These are phyloP conservation scores for Cactoblastis cactorum DNA, from an alignment of 2,888 invertebrate species.

Conservation along the genomic window DNA sequence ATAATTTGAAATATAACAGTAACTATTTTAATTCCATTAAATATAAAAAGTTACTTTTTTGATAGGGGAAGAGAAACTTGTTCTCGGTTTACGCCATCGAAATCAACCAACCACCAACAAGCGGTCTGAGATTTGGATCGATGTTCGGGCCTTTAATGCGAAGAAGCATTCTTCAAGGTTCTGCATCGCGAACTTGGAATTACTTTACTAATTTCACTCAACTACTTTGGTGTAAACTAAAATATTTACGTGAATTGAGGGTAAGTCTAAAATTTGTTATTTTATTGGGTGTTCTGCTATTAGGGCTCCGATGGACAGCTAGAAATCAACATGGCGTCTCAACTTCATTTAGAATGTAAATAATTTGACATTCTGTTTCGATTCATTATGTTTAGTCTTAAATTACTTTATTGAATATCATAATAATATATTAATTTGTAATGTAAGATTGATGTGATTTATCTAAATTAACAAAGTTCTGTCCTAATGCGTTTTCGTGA, in stretches of 20 bases:
- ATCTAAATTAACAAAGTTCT: too few species aligned
- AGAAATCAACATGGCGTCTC: constrained; percentile 76
- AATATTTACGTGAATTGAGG: constrained; percentile 72
- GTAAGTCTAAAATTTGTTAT: constrained; percentile 55
- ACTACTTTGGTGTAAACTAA: constrained; percentile 81
- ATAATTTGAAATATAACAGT: neutral
- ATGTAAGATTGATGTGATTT: too few species aligned
- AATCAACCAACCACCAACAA: constrained; percentile 53
- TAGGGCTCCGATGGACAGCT: constrained; percentile 61
- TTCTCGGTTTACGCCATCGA: constrained; percentile 42
- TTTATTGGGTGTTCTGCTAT: constrained; percentile 37
- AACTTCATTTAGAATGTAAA: constrained; percentile 67
- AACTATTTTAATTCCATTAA: neutral
- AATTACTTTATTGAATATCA: too few species aligned
- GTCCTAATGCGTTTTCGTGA: neutral
- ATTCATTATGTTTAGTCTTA: neutral
- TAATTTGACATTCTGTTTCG: constrained; percentile 37
- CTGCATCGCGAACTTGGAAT: constrained; percentile 85
- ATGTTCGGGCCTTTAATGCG: constrained; percentile 83
- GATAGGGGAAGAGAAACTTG: constrained; percentile 33
- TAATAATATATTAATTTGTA: too few species aligned
- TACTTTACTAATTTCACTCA: constrained; percentile 80
- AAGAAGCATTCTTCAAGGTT: constrained; percentile 83
- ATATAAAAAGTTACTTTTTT: constrained; percentile 19
- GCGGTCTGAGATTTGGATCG: constrained; percentile 79